Percentiles rank a stretch among this genome's conserved stretches.
Conservation (phyloP, 2,113 vertebrate genomes). For the Solea solea region DNA sequence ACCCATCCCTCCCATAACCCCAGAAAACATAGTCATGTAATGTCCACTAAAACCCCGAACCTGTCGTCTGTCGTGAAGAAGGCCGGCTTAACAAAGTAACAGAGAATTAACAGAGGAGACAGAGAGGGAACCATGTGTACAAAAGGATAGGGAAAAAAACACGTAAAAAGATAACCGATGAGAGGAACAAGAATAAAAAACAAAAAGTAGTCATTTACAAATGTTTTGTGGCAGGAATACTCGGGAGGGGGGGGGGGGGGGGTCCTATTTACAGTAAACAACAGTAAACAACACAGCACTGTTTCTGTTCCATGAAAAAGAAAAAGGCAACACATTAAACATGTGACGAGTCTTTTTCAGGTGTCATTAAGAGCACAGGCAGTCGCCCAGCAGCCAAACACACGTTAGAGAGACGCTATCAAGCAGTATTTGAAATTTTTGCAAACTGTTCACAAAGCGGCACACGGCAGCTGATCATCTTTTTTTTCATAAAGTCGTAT, state of each 20-base stretch:
- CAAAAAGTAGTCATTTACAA: slow-evolving; percentile 63
- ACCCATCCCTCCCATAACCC: slow-evolving; percentile 50
- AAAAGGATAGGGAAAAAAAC: slow-evolving; percentile 40
- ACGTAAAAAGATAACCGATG: slow-evolving; percentile 38
- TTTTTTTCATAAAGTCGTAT: no score
- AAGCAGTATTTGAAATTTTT: neutral
- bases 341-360: slow-evolving; percentile 6
- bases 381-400: slow-evolving; percentile 78
- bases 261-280: slow-evolving; percentile 65
- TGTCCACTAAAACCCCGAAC: slow-evolving; percentile 49
- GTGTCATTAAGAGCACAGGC: slow-evolving; percentile 77
- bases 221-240: slow-evolving; percentile 57
- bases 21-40: slow-evolving; percentile 47
- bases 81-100: slow-evolving; percentile 74
- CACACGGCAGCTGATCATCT: neutral
- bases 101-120: slow-evolving; percentile 29
- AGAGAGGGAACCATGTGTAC: slow-evolving; percentile 26
- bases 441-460: neutral
- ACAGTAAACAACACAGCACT: slow-evolving; percentile 51
- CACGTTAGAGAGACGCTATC: slow-evolving; percentile 47
- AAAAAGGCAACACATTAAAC: slow-evolving; percentile 13
- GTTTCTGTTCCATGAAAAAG: slow-evolving; percentile 24
- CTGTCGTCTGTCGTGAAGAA: slow-evolving; percentile 42
- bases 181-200: slow-evolving; percentile 48
- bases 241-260: slow-evolving; percentile 3